Base-by-base conservation (phyloP, 2,888 invertebrate genomes). In the Drosophila bunnanda region DNA sequence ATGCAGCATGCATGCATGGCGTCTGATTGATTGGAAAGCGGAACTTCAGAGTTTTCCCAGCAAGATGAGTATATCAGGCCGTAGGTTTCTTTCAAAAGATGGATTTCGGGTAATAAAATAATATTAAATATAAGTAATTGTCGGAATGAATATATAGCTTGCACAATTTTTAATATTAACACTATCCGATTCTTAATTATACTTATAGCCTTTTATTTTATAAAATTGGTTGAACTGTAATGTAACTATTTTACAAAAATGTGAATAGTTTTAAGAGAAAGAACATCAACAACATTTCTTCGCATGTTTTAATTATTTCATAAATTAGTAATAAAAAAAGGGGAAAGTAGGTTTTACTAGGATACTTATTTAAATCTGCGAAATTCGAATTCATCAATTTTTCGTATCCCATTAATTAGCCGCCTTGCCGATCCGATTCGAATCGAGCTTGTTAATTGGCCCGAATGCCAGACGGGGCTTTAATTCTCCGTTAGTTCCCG, bases 1-100 rank as follows among this genome's bases (percentile, higher is more conserved):
- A 64, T 73, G 74, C 69, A 58, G 57, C 62, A 61, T 61, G 74
- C 32, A 52, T 34, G 50, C 67, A 75, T 73, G 70, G 61, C 68
- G 53, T 71, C 78, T 86, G 90, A 89, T 89, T 88, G 90, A 89
- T 89, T 89, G 89, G 82, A 82, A 86, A 86, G 76, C 74, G 20
- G 32, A 13, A 15, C 9, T 32, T 22, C 3, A 77, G 61, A 57
- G 44, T 25, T 44, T 44, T 44, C 44, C 25, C 44, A 25, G 32
- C 34, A 8, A 48, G 20, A 15, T 3, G 34, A 15, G 41, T 10
- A 41, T 64, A 41, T 64, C 13, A 57, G 59, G 59, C 50, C 6
- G 9, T 8, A 3, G 32, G 15, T 13, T 32, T 39, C n/a, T 30
- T 7, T 0, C 3, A 15, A n/a, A 20, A 32, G 2, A 8, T 17